These are phyloP conservation scores for Anguilla rostrata DNA, from an alignment of 2,113 vertebrate genomes.

Conservation along the genomic window DNA sequence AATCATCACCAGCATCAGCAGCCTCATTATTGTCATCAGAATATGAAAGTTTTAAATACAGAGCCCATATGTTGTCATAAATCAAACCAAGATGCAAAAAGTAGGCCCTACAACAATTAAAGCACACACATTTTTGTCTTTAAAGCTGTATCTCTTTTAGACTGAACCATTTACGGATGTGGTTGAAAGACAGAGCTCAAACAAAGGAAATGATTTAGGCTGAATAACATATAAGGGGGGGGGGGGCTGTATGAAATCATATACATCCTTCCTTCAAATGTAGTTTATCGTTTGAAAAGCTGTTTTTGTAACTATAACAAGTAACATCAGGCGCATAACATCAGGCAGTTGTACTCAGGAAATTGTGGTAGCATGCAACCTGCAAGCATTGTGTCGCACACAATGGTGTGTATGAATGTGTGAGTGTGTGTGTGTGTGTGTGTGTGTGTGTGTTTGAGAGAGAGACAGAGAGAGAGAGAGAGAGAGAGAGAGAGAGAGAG, in stretches of 20 bases:
- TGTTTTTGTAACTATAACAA: neutral
- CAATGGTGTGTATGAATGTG: neutral
- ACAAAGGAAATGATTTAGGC: neutral
- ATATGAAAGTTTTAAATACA: too few relatives aligned
- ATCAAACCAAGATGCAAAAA: neutral
- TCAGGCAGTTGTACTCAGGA: slow-evolving; percentile 14
- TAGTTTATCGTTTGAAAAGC: too few relatives aligned
- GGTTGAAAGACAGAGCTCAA: neutral
- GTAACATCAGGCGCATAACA: neutral
- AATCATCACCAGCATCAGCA: neutral
- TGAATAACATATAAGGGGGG: neutral
- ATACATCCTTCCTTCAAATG: too few relatives aligned
- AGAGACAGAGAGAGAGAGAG: neutral
- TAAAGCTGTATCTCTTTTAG: neutral
- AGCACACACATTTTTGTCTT: neutral
- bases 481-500: slow-evolving; percentile 75
- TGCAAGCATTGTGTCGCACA: neutral
- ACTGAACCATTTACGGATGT: neutral
- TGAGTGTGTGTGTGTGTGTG: neutral
- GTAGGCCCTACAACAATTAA: neutral
- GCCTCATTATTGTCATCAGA: too few relatives aligned
- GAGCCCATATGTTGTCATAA: too few relatives aligned
- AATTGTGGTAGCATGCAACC: slow-evolving; percentile 21
- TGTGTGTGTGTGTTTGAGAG: neutral
- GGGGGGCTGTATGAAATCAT: neutral